Conservation (phyloP, 2,888 invertebrate genomes). For the Autographa pulchrina region DNA sequence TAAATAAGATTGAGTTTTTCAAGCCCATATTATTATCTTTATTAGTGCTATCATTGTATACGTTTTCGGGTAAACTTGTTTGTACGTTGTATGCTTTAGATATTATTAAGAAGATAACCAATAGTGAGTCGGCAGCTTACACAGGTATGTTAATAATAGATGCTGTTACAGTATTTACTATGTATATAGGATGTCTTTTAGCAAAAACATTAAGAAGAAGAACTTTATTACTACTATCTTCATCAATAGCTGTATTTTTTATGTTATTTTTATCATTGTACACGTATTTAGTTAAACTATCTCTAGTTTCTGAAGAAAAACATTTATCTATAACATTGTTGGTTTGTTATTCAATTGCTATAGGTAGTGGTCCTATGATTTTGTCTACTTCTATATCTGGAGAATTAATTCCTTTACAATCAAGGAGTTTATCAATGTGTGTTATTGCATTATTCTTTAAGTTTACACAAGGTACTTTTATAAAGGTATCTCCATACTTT, state of each 20-base stretch:
- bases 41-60: slow-evolving; percentile 25
- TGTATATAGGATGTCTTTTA: slow-evolving; percentile 64
- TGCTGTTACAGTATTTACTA: slow-evolving; percentile 62
- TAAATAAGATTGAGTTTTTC: slow-evolving; percentile 29
- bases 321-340: slow-evolving; percentile 32
- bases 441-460: slow-evolving; percentile 47
- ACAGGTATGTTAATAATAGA: slow-evolving; percentile 69
- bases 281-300: slow-evolving; percentile 32
- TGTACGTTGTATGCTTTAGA: slow-evolving; percentile 63
- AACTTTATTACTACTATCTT: slow-evolving; percentile 55
- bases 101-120: slow-evolving; percentile 63
- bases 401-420: slow-evolving; percentile 61
- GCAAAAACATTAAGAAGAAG: slow-evolving; percentile 55
- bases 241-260: slow-evolving; percentile 55
- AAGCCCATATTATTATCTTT: slow-evolving; percentile 26
- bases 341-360: slow-evolving; percentile 39
- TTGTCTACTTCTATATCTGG: slow-evolving; percentile 57
- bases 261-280: slow-evolving; percentile 32
- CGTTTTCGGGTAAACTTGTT: slow-evolving; percentile 42
- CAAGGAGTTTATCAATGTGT: slow-evolving; percentile 44
- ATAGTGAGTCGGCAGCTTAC: slow-evolving; percentile 59
- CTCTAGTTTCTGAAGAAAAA: slow-evolving; percentile 27
- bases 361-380: slow-evolving; percentile 71
- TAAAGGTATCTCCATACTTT: slow-evolving; percentile 60
- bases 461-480: slow-evolving; percentile 44